Evolutionary conservation across 2,797 vertebrate genomes (phyloP).

Genomic region (Lerista edwardsae): DNA sequence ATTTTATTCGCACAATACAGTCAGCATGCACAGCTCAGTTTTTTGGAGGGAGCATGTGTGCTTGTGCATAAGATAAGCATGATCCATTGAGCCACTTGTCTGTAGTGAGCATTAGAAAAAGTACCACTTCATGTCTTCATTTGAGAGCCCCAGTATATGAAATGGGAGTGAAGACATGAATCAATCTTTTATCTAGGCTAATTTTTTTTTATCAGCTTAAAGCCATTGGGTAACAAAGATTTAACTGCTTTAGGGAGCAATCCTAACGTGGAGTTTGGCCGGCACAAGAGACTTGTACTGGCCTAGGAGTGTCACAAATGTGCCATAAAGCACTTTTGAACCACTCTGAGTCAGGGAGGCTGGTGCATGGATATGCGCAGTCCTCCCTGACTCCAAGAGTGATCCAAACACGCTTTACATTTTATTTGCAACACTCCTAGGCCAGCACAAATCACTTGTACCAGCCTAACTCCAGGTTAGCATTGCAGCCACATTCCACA

Average conservation of each 20-base stretch:
- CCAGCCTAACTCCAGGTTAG: too few species aligned
- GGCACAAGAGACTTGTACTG: too few species aligned
- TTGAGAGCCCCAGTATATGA: not conserved
- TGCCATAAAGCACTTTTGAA: too few species aligned
- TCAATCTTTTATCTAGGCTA: not conserved
- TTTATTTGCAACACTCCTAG: too few species aligned
- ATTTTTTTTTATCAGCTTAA: conserved; percentile 11
- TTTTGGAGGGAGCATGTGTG: not conserved
- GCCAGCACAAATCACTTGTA: too few species aligned
- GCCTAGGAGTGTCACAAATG: too few species aligned
- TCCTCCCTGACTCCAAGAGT: too few species aligned
- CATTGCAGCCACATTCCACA: too few species aligned
- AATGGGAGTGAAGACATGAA: not conserved
- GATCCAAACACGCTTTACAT: too few species aligned
- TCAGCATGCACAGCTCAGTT: not conserved
- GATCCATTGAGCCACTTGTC: not conserved
- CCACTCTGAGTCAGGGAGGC: too few species aligned
- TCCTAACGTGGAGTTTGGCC: too few species aligned
- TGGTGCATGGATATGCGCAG: too few species aligned
- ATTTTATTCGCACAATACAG: not conserved
- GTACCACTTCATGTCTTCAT: not conserved
- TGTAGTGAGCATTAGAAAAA: not conserved
- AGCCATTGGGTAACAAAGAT: not conserved
- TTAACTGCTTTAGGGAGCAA: not conserved
- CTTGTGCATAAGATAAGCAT: not conserved